phyloP scores from a whole-genome alignment of 2,797 vertebrate genomes.

The Potorous gilbertii region DNA sequence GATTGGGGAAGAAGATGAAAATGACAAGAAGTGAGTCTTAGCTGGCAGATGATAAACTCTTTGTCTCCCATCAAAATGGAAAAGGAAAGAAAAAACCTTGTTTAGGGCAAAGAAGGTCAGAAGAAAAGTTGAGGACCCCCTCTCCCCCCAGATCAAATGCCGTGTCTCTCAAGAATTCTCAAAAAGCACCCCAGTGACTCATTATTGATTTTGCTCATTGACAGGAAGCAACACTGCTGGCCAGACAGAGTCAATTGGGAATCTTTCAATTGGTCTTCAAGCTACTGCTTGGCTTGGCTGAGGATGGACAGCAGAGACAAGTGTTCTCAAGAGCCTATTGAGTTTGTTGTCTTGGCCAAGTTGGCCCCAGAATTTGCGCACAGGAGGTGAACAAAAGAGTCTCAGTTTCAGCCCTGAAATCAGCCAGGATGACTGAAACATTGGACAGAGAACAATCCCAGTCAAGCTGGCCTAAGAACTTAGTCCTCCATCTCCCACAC shows the following conservation, averaged over 20 bases:
- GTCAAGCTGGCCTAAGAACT: neutral
- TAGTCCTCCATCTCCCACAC: neutral
- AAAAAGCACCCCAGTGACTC: neutral
- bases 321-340: neutral
- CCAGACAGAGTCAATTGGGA: neutral
- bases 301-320: neutral
- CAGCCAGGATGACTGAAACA: neutral
- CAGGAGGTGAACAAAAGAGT: neutral
- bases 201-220: neutral
- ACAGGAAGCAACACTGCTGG: neutral
- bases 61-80: neutral
- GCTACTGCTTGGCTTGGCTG: neutral
- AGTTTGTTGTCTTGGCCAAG: neutral
- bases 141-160: neutral
- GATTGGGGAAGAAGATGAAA: neutral
- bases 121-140: neutral
- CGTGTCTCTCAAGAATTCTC: neutral
- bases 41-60: neutral
- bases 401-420: neutral
- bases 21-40: neutral
- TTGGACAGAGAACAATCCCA: neutral
- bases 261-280: neutral
- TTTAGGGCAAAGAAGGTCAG: neutral
- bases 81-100: neutral
- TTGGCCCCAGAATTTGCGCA: neutral